These are phyloP conservation scores for Trogon melanurus DNA, from an alignment of 2,113 vertebrate species.

Conservation along the genomic window DNA sequence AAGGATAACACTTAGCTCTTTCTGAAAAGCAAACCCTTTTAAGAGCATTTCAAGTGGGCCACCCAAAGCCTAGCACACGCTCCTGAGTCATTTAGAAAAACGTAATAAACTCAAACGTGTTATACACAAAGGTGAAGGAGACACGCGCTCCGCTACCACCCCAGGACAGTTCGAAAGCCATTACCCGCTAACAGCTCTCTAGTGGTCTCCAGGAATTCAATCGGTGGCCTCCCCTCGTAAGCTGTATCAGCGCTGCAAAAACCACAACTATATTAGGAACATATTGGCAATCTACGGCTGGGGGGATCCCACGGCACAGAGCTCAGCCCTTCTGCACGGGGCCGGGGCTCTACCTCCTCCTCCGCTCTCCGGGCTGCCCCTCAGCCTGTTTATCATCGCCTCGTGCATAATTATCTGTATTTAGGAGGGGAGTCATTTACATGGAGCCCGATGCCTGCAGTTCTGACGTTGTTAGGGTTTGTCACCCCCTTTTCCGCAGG, in stretches of 20 bases:
- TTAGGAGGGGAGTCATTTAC: background rate
- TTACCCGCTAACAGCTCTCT: slow-evolving; percentile 33
- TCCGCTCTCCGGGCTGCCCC: background rate
- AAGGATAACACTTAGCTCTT: slow-evolving; percentile 39
- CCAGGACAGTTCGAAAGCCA: slow-evolving; percentile 39
- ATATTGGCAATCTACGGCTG: background rate
- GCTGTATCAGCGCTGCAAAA: background rate
- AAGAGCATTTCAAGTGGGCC: slow-evolving; percentile 46
- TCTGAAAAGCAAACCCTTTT: slow-evolving; percentile 60
- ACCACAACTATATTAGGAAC: background rate
- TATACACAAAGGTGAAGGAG: slow-evolving; percentile 45
- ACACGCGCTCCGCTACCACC: background rate
- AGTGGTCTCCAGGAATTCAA: slow-evolving; percentile 14
- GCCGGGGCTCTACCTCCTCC: background rate
- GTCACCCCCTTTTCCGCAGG: background rate
- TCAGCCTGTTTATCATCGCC: background rate
- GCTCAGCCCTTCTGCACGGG: background rate
- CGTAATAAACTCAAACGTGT: slow-evolving; percentile 45
- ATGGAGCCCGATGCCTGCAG: background rate
- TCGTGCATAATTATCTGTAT: background rate
- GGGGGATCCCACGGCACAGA: background rate
- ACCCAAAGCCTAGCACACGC: slow-evolving; percentile 44
- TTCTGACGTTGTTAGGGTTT: background rate
- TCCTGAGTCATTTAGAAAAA: slow-evolving; percentile 63
- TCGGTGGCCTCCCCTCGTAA: background rate